phyloP scores from a whole-genome alignment of 2,113 vertebrate genomes.

The Eulacestoma nigropectus region DNA sequence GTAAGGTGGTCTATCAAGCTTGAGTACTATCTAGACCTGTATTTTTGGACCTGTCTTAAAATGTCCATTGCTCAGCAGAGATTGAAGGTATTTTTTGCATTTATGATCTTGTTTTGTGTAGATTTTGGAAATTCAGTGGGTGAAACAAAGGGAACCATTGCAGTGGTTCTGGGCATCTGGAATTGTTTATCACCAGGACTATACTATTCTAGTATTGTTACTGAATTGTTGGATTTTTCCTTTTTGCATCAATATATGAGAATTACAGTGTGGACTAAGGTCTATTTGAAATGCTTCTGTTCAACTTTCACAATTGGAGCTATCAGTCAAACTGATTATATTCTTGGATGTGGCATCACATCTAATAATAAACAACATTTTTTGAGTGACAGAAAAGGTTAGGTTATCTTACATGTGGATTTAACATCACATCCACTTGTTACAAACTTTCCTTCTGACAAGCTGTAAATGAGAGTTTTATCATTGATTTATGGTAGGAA shows the following conservation, averaged over 20 bases:
- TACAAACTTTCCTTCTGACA: background rate
- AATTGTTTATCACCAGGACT: background rate
- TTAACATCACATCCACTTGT: background rate
- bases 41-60: background rate
- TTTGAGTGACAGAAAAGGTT: conserved; percentile 12
- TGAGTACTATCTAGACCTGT: background rate
- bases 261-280: background rate
- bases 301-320: background rate
- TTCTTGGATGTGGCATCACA: background rate
- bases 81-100: background rate
- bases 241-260: background rate
- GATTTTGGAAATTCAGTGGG: background rate
- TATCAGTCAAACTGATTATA: background rate
- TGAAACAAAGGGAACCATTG: background rate
- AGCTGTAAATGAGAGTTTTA: background rate
- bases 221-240: background rate
- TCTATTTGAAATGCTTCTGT: background rate
- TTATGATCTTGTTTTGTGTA: background rate
- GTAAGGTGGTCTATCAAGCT: background rate
- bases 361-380: background rate
- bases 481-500: background rate
- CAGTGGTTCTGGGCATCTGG: background rate
- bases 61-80: background rate
- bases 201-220: background rate
- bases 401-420: background rate